Evolutionary conservation across 2,888 invertebrate species (phyloP).

Genomic region (Tipula vernalis): DNA sequence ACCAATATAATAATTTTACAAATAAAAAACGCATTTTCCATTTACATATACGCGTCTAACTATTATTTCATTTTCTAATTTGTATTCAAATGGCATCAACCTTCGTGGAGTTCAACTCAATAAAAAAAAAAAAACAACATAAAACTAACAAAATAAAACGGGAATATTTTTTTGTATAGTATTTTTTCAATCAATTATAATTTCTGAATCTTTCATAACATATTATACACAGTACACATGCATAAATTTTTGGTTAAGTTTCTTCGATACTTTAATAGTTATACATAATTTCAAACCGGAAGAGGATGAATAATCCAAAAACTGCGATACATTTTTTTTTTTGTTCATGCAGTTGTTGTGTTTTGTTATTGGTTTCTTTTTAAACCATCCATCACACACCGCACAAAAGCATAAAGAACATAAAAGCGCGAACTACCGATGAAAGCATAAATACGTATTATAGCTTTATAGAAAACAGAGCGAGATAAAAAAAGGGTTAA

Average conservation of each 20-base stretch:
- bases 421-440: background rate
- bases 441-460: background rate
- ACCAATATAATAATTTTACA: background rate
- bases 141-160: background rate
- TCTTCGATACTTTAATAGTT: background rate
- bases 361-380: background rate
- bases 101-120: background rate
- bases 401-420: background rate
- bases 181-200: background rate
- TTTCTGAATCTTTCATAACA: background rate
- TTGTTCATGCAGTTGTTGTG: background rate
- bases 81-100: conserved; percentile 4
- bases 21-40: background rate
- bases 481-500: conserved; percentile 9
- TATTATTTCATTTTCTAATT: background rate
- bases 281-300: background rate
- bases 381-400: background rate
- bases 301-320: conserved; percentile 4
- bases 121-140: background rate
- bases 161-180: background rate
- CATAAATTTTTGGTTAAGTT: background rate
- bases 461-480: background rate
- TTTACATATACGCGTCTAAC: background rate
- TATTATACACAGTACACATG: background rate
- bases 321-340: background rate